Evolutionary conservation across 2,113 vertebrate genomes (phyloP).

Genomic region (Mus pahari): DNA sequence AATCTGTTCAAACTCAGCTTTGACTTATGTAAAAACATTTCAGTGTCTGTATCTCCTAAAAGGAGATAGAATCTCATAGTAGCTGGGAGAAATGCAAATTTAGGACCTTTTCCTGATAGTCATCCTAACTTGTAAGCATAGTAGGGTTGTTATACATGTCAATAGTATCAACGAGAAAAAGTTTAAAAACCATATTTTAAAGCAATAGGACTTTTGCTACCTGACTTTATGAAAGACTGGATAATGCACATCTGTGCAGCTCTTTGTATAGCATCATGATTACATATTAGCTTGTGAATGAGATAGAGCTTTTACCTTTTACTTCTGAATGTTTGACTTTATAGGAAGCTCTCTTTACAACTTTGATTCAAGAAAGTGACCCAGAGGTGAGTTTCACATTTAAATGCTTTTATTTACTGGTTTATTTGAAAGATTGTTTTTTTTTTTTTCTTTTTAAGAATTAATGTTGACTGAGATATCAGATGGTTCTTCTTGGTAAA

Average conservation of each 20-base stretch:
- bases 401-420: slow-evolving; percentile 13
- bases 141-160: neutral
- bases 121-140: slow-evolving; percentile 25
- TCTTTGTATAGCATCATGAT: slow-evolving; percentile 41
- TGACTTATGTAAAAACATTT: neutral
- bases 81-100: neutral
- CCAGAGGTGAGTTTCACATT: slow-evolving; percentile 84
- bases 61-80: slow-evolving; percentile 29
- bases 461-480: slow-evolving; percentile 14
- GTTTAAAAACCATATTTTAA: neutral
- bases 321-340: slow-evolving; percentile 55
- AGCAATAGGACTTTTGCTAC: slow-evolving; percentile 26
- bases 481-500: slow-evolving; percentile 12
- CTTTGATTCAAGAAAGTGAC: slow-evolving; percentile 86
- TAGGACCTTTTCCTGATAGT: slow-evolving; percentile 14
- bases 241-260: slow-evolving; percentile 4
- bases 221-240: slow-evolving; percentile 41
- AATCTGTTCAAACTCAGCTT: slow-evolving; percentile 19
- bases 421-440: neutral
- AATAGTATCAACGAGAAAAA: neutral
- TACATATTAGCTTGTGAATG: neutral
- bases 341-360: slow-evolving; percentile 89
- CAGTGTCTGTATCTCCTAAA: neutral
- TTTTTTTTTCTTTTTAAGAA: slow-evolving; percentile 28
- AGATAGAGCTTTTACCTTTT: neutral